Base-by-base conservation (phyloP, 2,888 invertebrate species). In the Helicoverpa assulta region DNA sequence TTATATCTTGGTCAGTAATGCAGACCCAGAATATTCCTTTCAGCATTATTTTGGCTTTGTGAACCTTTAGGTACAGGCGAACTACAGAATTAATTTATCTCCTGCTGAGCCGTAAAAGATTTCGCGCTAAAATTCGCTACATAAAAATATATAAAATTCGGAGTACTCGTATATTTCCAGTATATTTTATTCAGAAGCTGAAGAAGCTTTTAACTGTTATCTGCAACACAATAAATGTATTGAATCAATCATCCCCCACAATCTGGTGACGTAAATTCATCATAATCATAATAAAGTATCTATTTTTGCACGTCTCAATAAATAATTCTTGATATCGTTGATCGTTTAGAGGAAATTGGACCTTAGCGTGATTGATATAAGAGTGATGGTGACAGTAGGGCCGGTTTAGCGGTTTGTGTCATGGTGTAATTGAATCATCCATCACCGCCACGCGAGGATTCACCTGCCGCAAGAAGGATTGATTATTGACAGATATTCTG, bases 351-450 rank as follows among this genome's bases (percentile, higher is more conserved):
- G 60, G 33, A 73, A 70, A 70, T 16, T 70, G 54, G 57, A 64
- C 81, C 59, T 53, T 78, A 73, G 8, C 4, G 0, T 10, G 0
- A 8, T 64, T 26, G 14, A 5, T 18, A 58, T 67, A 81, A 64
- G 67, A n/a, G 56, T 37, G 65, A 57, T 33, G 62, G 37, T 69
- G 69, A 65, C 63, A 63, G 73, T 47, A 69, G 54, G 52, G 60
- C 47, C 67, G 58, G 69, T 43, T 56, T 72, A 57, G 76, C 58
- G 61, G 75, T 79, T 72, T 64, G 68, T 73, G 69, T 77, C 71
- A 79, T 60, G 69, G 72, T 77, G 79, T 85, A 86, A 86, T 86
- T 86, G 83, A 83, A 82, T 79, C 83, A 86, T 87, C 87, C 81
- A 86, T 87, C 86, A 87, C 78, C 47, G 64, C 68, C 54, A 67